Evolutionary conservation across 1,140 invertebrate genomes (phyloP).

Genomic region (fruit fly (Drosophila melanogaster)): Release_6_plus_ISO1_MT NT_033777.3:31750001-31750500

Average conservation of each 20-base stretch:
- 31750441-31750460: constrained; percentile 22
- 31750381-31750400: constrained; percentile 22
- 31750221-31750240: constrained; percentile 50
- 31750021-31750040: constrained; percentile 13
- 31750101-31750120: constrained; percentile 63
- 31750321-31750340: constrained; percentile 16
- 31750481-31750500: constrained; percentile 39
- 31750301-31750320: constrained; percentile 14
- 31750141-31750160: constrained; percentile 12
- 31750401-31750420: constrained; percentile 18
- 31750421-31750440: constrained; percentile 32
- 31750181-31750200: constrained; percentile 17
- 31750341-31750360: constrained; percentile 19
- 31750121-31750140: constrained; percentile 35
- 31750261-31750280: constrained; percentile 25
- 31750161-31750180: not conserved
- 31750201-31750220: constrained; percentile 49
- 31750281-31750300: constrained; percentile 12
- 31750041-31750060: constrained; percentile 42
- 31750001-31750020: constrained; percentile 34
- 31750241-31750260: constrained; percentile 19
- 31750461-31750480: constrained; percentile 57
- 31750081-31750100: constrained; percentile 77
- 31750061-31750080: constrained; percentile 65
- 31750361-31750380: constrained; percentile 14